phyloP scores from a whole-genome alignment of 2,113 vertebrate species.

The Jacana jacana region DNA sequence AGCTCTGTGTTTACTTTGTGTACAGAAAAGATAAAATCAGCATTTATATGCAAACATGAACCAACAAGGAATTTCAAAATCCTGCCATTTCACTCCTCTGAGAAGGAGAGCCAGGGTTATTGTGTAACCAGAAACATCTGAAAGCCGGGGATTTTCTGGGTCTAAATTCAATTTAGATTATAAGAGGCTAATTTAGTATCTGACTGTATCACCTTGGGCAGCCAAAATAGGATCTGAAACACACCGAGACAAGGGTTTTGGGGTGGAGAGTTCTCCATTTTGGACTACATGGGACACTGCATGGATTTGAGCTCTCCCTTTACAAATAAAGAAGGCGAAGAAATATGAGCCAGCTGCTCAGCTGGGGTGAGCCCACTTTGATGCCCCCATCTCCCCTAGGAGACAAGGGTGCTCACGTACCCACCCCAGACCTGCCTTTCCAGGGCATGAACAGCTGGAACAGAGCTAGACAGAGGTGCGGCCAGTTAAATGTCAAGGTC shows the following conservation, averaged over 20 bases:
- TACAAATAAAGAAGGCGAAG: background rate
- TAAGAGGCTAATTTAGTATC: slow-evolving; percentile 49
- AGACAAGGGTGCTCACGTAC: background rate
- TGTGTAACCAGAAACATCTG: slow-evolving; percentile 67
- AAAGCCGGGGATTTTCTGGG: slow-evolving; percentile 57
- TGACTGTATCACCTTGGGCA: slow-evolving; percentile 49
- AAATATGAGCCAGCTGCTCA: background rate
- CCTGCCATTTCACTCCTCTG: slow-evolving; percentile 52
- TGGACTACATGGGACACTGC: background rate
- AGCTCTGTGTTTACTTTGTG: slow-evolving; percentile 67
- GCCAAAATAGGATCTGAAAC: slow-evolving; percentile 28
- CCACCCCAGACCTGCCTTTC: background rate
- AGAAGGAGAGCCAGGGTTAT: slow-evolving; percentile 64
- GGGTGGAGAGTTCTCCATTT: background rate
- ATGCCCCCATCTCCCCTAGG: accelerated
- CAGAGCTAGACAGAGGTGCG: background rate
- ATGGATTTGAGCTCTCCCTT: background rate
- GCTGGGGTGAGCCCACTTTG: background rate
- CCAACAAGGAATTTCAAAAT: slow-evolving; percentile 71
- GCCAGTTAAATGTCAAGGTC: background rate
- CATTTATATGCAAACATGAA: slow-evolving; percentile 73
- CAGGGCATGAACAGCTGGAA: background rate
- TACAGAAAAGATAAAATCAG: slow-evolving; percentile 72
- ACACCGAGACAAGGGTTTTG: background rate
- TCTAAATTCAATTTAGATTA: slow-evolving; percentile 67